Percentiles rank a stretch among this genome's conserved stretches.
phyloP scores from a whole-genome alignment of 1,140 invertebrate species.

The Pteromalus puparum region DNA sequence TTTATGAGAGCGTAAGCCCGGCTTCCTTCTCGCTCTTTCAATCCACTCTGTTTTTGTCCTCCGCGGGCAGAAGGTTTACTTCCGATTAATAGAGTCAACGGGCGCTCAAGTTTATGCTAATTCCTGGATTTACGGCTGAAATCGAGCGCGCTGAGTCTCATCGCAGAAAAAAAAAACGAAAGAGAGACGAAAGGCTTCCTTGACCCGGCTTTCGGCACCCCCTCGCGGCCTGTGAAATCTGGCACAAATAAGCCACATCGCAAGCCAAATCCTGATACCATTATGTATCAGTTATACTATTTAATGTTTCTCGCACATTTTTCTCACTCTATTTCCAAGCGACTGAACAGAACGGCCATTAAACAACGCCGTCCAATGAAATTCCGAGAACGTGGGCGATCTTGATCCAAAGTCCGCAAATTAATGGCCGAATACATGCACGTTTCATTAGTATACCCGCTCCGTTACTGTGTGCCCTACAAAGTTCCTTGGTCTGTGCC shows the following conservation, averaged over 20 bases:
- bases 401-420: not conserved
- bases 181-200: conserved; percentile 19
- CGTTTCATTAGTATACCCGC: not conserved
- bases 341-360: not conserved
- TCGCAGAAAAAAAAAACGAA: not conserved
- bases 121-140: not conserved
- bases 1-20: too few relatives aligned
- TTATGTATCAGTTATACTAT: not conserved
- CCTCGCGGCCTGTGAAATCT: not conserved
- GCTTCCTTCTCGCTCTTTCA: not conserved
- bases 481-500: not conserved
- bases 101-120: not conserved
- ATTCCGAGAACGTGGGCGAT: not conserved
- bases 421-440: not conserved
- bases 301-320: not conserved
- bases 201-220: not conserved
- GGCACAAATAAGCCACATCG: conserved; percentile 19
- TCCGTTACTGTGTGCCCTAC: too few relatives aligned
- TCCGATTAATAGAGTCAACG: not conserved
- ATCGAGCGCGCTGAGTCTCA: not conserved
- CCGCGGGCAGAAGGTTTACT: not conserved
- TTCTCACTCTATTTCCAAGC: not conserved
- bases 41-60: not conserved
- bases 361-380: not conserved
- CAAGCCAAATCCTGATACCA: conserved; percentile 17